Evolutionary conservation across 2,888 invertebrate genomes (phyloP).

Genomic region (Diaperis boleti): DNA sequence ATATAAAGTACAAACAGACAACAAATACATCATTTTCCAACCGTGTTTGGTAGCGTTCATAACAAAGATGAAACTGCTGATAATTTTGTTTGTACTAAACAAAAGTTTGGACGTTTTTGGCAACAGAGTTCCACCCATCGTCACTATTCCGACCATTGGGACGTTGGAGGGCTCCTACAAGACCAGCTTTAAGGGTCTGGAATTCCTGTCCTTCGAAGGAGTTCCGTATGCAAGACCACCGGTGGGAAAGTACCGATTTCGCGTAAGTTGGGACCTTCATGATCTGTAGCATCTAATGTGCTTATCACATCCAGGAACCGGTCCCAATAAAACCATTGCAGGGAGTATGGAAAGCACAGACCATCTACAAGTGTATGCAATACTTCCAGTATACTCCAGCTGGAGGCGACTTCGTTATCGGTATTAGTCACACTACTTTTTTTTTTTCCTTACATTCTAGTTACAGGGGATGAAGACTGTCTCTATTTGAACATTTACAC

Average conservation of each 20-base stretch:
- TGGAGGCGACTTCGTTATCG: not conserved
- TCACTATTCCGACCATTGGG: conserved; percentile 5
- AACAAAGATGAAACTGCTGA: no score
- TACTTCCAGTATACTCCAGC: conserved; percentile 19
- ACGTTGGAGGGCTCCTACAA: conserved; percentile 4
- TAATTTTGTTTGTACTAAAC: no score
- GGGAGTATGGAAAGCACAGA: conserved; percentile 77
- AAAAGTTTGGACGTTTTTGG: no score
- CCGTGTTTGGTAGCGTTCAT: no score
- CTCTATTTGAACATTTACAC: conserved; percentile 75
- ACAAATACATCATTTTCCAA: no score
- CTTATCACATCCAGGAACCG: no score
- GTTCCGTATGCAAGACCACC: conserved; percentile 78
- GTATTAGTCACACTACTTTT: no score
- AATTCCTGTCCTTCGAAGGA: conserved; percentile 73
- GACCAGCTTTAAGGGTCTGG: conserved; percentile 48
- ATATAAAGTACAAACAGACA: no score
- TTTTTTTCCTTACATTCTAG: no score
- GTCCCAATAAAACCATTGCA: conserved; percentile 72
- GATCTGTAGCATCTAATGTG: no score
- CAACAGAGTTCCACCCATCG: not conserved
- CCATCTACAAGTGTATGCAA: conserved; percentile 63
- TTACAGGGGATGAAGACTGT: conserved; percentile 77
- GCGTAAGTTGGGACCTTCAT: conserved; percentile 61
- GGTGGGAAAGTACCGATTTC: conserved; percentile 73